Evolutionary conservation across 2,113 vertebrate species (phyloP), one percentile per base, ranked within the genome.

Genomic region (Panthera leo): DNA sequence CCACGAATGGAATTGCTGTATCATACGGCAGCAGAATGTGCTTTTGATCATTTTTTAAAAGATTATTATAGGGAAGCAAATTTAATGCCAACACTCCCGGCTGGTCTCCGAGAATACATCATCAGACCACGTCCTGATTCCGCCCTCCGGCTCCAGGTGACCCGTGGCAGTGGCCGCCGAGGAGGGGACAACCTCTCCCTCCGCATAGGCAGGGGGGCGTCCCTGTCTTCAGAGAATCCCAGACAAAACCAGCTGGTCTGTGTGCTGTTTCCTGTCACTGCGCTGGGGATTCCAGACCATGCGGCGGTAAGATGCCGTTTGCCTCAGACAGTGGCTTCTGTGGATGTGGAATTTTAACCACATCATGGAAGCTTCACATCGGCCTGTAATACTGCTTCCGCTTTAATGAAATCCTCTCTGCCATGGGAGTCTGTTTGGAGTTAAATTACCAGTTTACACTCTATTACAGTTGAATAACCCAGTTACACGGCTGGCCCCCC

Each of bases 71-170:
- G 95, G 45, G 83, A 68, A 89, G 42, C 31, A 85, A 65, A 36
- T 27, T 10, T 21, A 36, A 15, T 39, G n/a, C 45, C 23, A 61
- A 67, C 4, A 11, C 19, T 51, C 5, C 1, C 15, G 23, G 12
- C 1, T 39, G 65, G 53, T 51, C 18, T 67, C 68, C 4, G 13
- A 61, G 51, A 70, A 10, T 15, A 0, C 11, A 16, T 63, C 73
- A n/a, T 61, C 36, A 58, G 31, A 18, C 34, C 8, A 36, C 31
- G 0, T 5, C 15, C 31, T n/a, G 23, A 9, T 25, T 87, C 23
- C n/a, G 13, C 10, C 34, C 14, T 45, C 29, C 0, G 6, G 19
- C 7, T 31, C 51, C 1, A 2, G 2, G 55, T 84, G 42, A 48
- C 29, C 12, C 61, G 15, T 73, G 48, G 39, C 2, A 25, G 48